Percentiles rank a stretch among this genome's conserved stretches.
phyloP scores from a whole-genome alignment of 2,797 vertebrate genomes.

The Takifugu ocellatus region DNA sequence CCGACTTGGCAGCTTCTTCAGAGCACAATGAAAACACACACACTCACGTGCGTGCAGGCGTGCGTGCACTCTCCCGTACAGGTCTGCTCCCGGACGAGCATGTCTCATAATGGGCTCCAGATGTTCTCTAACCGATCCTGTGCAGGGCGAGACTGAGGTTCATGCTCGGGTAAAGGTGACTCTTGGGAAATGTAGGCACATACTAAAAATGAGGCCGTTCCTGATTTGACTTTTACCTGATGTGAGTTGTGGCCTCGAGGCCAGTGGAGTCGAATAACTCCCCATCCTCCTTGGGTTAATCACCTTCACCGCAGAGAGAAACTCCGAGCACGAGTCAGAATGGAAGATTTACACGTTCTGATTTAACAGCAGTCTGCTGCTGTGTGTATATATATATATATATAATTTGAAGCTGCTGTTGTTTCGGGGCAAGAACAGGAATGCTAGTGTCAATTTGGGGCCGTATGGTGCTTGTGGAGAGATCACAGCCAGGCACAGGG shows the following conservation, averaged over 20 bases:
- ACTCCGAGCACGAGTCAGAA: neutral
- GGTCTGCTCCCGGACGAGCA: conserved; percentile 11
- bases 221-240: conserved; percentile 17
- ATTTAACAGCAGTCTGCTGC: neutral
- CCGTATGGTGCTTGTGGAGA: neutral
- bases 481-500: neutral
- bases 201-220: conserved; percentile 1
- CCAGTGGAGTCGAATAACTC: no score
- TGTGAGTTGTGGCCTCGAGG: conserved; percentile 8
- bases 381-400: no score
- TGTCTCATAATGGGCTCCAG: conserved; percentile 54
- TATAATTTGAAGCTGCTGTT: neutral
- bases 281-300: neutral
- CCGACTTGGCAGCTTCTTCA: conserved; percentile 15
- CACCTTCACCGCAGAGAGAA: conserved; percentile 13
- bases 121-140: conserved; percentile 46
- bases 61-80: neutral
- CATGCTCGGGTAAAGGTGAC: conserved; percentile 29
- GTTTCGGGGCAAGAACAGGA: neutral
- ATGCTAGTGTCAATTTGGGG: neutral
- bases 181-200: conserved; percentile 45
- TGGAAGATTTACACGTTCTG: neutral
- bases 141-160: conserved; percentile 13
- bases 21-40: conserved; percentile 30
- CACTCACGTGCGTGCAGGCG: conserved; percentile 2